phyloP scores from a whole-genome alignment of 2,888 invertebrate genomes.

The Drosophila mimetica region DNA sequence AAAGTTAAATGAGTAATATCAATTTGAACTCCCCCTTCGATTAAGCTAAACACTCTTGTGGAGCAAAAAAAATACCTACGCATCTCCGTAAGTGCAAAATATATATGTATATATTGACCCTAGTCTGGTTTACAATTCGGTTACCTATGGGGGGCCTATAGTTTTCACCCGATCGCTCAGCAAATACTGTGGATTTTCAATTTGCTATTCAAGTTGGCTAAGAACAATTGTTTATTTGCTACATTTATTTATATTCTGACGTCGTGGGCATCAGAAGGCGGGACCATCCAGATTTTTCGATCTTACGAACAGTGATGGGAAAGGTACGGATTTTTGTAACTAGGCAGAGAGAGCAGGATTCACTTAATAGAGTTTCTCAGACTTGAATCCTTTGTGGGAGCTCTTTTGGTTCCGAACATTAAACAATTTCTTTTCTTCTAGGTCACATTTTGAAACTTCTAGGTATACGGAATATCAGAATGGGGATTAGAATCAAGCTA shows the following conservation, averaged over 20 bases:
- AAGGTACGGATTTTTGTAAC: background rate
- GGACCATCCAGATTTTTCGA: background rate
- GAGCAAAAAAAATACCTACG: constrained; percentile 12
- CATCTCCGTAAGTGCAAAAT: constrained; percentile 11
- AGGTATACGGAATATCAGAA: too few species aligned
- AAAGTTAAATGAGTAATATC: constrained; percentile 37
- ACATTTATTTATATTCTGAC: constrained; percentile 15
- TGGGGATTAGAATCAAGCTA: background rate
- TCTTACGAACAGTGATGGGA: constrained; percentile 14
- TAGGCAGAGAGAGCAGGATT: background rate
- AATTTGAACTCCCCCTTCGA: constrained; percentile 34
- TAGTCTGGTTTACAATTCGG: constrained; percentile 50
- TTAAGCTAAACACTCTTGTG: constrained; percentile 23
- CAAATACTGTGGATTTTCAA: constrained; percentile 7
- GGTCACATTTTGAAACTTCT: too few species aligned
- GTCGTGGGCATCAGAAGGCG: background rate
- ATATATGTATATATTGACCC: constrained; percentile 11
- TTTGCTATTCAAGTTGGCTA: constrained; percentile 42
- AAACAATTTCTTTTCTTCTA: background rate
- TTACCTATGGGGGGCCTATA: constrained; percentile 48
- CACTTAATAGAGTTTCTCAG: background rate
- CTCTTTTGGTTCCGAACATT: constrained; percentile 1
- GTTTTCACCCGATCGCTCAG: constrained; percentile 5
- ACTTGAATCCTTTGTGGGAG: background rate
- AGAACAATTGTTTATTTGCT: constrained; percentile 37